Base-by-base conservation (phyloP, 1,140 invertebrate genomes). In the Dreissena rostriformis region DNA sequence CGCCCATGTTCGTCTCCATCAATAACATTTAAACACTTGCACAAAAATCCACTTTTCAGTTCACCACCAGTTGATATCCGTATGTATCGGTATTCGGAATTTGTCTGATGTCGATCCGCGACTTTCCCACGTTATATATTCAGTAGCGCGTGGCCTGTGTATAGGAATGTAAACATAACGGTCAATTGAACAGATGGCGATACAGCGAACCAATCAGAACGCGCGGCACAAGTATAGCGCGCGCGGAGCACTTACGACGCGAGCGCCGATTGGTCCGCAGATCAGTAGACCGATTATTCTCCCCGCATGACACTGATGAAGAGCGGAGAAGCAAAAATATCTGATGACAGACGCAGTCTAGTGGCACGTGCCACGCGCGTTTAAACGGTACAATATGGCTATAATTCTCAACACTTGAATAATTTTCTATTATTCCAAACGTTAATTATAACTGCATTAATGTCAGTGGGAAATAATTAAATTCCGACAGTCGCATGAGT, bases 111-210 rank as follows among this genome's bases (percentile, higher is more conserved):
- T 22, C 26, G 11, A 29, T 70, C 29, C 12, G 11, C 28, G 24
- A 39, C 24, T 72, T 61, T 72, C 78, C 66, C 67, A 61, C 78
- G 57, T 82, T 82, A 73, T 82, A 82, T 82, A 73, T 49, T 14
- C 57, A 24, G 55, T 49, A 49, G 53, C 71, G 80, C 80, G 80
- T 81, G 79, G 68, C 61, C n/a, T 19, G 57, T 82, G 80, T 82
- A 68, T 75, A 71, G 80, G 72, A 74, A 82, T 82, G 80, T 82
- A 82, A 82, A 82, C 80, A 82, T 82, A 82, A 75, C 80, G 80
- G 80, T 82, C 72, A 28, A 55, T 63, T 82, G 80, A 75, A 73
- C 80, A 82, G 80, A 82, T 82, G 80, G 28, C 53, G 63, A 67
- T 82, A 82, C 61, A 66, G 39, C 68, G 71, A 75, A 22, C 80